Evolutionary conservation across 92 coral and sea anemone species (phyloP), one percentile per base, ranked within the genome.

Genomic region (Porites divaricata): DNA sequence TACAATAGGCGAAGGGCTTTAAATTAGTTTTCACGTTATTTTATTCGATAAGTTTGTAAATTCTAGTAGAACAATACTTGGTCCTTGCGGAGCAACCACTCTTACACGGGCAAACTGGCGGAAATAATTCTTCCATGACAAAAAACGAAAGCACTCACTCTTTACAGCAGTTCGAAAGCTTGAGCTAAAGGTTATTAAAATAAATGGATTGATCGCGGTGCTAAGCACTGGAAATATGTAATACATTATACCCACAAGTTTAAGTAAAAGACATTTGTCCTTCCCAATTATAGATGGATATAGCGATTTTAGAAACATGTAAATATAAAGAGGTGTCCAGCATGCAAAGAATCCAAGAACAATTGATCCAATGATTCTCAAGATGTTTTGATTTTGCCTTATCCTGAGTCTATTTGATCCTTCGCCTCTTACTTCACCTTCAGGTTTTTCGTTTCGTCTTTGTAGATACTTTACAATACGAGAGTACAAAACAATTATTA

Each of bases 321-420:
- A 78, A 45, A 63, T 15, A 48, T 65, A 78, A 15, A 78, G 72
- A n/a, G 82, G 82, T 62, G 82, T 78, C 82, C 82, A 78, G 61
- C 82, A 63, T 13, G 13, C 51, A 67, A 63, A 78, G 63, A 78
- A 78, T 63, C 71, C 72, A 3, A 59, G 9, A 19, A 62, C 19
- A 6, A 77, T 41, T 1, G 81, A 59, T 35, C 53, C 56, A 63
- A 78, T 63, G 41, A 78, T 63, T 61, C 48, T 78, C 82, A 78
- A 35, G 4, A 78, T 20, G 71, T 78, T 78, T 11, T 78, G 41
- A 8, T 78, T 78, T 24, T 78, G 72, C 15, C 22, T 78, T 9
- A 35, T 35, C 45, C 45, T 35, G 45, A 16, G 17, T 78, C 82
- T 78, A 8, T 1, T 20, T 49, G 66, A 22, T 7, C 23, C 41